phyloP scores from a whole-genome alignment of 1,140 invertebrate genomes.

The Hylaeus volcanicus region DNA sequence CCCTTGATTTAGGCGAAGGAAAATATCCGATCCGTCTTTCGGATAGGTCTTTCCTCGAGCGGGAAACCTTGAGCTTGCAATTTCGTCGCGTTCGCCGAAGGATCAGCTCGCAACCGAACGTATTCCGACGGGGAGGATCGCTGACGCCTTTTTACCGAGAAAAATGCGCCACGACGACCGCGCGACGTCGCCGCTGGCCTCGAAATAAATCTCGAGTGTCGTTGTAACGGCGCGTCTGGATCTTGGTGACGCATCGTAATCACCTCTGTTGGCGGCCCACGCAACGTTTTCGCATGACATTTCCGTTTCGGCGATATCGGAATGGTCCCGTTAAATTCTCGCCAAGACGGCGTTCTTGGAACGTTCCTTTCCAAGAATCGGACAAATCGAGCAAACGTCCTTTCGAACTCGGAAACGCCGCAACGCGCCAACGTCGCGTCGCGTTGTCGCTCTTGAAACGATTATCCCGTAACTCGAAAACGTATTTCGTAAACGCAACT shows the following conservation, averaged over 20 bases:
- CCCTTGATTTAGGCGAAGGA: too few relatives aligned
- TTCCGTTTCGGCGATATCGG: constrained; percentile 7
- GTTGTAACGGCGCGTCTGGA: background rate
- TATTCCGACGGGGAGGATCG: background rate
- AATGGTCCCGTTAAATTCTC: constrained; percentile 23
- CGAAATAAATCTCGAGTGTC: constrained; percentile 26
- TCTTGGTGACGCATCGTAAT: constrained; percentile 43
- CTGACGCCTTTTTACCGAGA: constrained; percentile 3
- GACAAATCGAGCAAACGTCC: too few relatives aligned
- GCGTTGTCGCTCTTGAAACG: too few relatives aligned
- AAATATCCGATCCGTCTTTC: too few relatives aligned
- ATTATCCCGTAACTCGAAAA: too few relatives aligned
- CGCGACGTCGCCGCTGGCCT: background rate
- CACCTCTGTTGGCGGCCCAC: constrained; percentile 7
- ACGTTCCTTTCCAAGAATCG: background rate
- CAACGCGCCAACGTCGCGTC: too few relatives aligned
- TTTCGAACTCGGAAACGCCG: too few relatives aligned
- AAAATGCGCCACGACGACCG: constrained; percentile 6
- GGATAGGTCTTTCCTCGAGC: too few relatives aligned
- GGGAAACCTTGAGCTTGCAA: too few relatives aligned
- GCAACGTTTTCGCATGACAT: background rate
- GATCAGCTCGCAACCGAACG: too few relatives aligned
- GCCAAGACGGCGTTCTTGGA: background rate
- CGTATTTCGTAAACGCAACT: too few relatives aligned
- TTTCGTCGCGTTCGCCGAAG: too few relatives aligned